A percentile compares a stretch with the other conserved stretches of the same genome.
These are phyloP conservation scores for Cottoperca gobio DNA, from an alignment of 2,797 vertebrate genomes.

Conservation along the genomic window DNA sequence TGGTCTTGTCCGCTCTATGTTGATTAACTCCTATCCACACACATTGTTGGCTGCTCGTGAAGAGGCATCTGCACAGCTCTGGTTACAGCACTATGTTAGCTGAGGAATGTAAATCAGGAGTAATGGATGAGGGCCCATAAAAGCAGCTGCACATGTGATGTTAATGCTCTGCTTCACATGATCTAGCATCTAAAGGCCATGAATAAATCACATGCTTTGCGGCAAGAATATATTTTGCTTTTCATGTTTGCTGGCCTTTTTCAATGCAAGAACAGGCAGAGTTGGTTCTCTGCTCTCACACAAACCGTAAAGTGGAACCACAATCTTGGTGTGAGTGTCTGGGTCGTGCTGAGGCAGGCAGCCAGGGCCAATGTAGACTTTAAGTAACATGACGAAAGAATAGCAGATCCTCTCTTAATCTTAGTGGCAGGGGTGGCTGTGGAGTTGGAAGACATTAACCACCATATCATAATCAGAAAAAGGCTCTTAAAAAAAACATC, in stretches of 20 bases:
- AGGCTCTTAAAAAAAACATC: not conserved
- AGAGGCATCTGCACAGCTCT: constrained; percentile 50
- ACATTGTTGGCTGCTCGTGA: constrained; percentile 34
- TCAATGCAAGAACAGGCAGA: constrained; percentile 55
- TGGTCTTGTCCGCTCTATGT: constrained; percentile 26
- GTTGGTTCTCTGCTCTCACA: constrained; percentile 61
- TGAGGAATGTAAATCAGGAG: constrained; percentile 78
- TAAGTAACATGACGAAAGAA: constrained; percentile 61
- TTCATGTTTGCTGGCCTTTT: constrained; percentile 56
- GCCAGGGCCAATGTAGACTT: constrained; percentile 51
- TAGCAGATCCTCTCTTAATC: constrained; percentile 54
- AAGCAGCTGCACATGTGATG: constrained; percentile 79
- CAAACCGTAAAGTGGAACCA: constrained; percentile 67
- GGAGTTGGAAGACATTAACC: constrained; percentile 45
- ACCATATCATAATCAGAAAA: constrained; percentile 38
- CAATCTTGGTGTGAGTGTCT: constrained; percentile 48
- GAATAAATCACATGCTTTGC: constrained; percentile 77
- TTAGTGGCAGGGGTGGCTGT: constrained; percentile 45
- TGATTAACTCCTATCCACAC: constrained; percentile 52
- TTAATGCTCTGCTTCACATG: constrained; percentile 78
- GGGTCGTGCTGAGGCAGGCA: constrained; percentile 48
- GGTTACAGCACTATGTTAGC: constrained; percentile 52
- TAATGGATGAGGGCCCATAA: constrained; percentile 80
- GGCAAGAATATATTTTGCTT: constrained; percentile 61
- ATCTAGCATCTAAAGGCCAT: constrained; percentile 72